Percentiles rank a stretch among this genome's conserved stretches.
These are phyloP conservation scores for Prolemur simus DNA, from an alignment of 2,113 vertebrate genomes.

Conservation along the genomic window DNA sequence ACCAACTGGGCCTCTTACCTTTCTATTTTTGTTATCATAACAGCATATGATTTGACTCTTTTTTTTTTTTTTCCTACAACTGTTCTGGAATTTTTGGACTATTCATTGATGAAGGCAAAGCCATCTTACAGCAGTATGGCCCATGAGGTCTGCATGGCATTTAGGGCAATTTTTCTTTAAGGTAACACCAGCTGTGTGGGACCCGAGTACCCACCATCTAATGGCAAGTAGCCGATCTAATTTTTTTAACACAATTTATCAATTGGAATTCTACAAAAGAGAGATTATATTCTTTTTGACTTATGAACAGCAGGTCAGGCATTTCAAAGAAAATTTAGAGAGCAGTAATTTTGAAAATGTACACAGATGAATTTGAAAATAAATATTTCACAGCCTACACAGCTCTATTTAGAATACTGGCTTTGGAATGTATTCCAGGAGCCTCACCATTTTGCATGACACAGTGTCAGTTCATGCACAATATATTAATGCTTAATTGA, in stretches of 20 bases:
- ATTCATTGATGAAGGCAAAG: constrained; percentile 25
- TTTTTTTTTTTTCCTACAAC: neutral
- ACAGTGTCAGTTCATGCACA: constrained; percentile 71
- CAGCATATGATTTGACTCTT: neutral
- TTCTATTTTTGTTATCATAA: neutral
- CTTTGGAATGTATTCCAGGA: constrained; percentile 64
- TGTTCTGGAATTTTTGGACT: neutral
- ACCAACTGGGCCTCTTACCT: neutral
- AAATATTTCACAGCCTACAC: constrained; percentile 82
- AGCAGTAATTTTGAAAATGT: constrained; percentile 83
- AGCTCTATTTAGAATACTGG: constrained; percentile 76
- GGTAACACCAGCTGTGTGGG: neutral
- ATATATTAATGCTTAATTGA: constrained; percentile 79
- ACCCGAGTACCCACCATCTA: constrained; percentile 29
- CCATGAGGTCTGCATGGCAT: neutral
- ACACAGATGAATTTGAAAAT: constrained; percentile 85
- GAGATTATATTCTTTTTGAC: constrained; percentile 83
- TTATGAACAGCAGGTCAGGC: constrained; percentile 83
- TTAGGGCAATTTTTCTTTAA: constrained; percentile 1
- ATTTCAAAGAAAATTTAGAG: constrained; percentile 83
- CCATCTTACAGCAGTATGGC: neutral
- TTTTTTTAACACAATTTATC: constrained; percentile 69
- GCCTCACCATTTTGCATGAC: constrained; percentile 74
- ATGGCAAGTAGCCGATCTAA: constrained; percentile 59
- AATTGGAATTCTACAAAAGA: constrained; percentile 78